These are phyloP conservation scores for Aleiodes alternator DNA, from an alignment of 2,888 invertebrate genomes.

Conservation along the genomic window DNA sequence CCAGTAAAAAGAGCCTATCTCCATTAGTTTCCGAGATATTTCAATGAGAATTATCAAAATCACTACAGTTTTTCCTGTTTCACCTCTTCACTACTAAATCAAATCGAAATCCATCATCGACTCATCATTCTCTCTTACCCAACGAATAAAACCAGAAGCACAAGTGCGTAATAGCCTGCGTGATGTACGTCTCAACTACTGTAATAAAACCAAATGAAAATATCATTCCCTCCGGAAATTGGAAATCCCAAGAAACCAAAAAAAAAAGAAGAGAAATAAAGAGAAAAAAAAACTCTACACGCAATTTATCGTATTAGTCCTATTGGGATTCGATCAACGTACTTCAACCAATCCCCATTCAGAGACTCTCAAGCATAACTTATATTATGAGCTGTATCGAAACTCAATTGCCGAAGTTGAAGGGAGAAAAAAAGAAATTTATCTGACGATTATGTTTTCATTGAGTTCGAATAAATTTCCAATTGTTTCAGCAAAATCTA, in stretches of 20 bases:
- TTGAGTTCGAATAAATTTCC: slow-evolving; percentile 1
- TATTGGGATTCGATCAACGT: slow-evolving; percentile 35
- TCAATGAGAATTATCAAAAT: too few relatives aligned
- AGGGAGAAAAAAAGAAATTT: neutral
- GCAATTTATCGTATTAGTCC: slow-evolving; percentile 38
- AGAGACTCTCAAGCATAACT: neutral
- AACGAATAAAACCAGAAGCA: too few relatives aligned
- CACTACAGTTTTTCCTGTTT: too few relatives aligned
- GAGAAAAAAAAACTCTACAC: neutral
- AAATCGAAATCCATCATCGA: too few relatives aligned
- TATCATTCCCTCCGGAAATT: slow-evolving; percentile 19
- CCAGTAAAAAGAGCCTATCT: too few relatives aligned
- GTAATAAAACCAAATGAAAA: slow-evolving; percentile 30
- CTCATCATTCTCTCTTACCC: too few relatives aligned
- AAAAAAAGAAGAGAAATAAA: neutral
- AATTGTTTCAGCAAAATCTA: too few relatives aligned
- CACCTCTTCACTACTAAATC: too few relatives aligned
- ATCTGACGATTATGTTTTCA: neutral
- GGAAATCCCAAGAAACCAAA: neutral
- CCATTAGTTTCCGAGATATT: too few relatives aligned
- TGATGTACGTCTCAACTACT: neutral
- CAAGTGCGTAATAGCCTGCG: neutral
- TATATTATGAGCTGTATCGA: slow-evolving; percentile 25
- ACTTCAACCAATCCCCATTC: slow-evolving; percentile 23
- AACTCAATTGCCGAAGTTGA: slow-evolving; percentile 28